phyloP scores from a whole-genome alignment of 2,888 invertebrate genomes.

The Bruchidius siliquastri region DNA sequence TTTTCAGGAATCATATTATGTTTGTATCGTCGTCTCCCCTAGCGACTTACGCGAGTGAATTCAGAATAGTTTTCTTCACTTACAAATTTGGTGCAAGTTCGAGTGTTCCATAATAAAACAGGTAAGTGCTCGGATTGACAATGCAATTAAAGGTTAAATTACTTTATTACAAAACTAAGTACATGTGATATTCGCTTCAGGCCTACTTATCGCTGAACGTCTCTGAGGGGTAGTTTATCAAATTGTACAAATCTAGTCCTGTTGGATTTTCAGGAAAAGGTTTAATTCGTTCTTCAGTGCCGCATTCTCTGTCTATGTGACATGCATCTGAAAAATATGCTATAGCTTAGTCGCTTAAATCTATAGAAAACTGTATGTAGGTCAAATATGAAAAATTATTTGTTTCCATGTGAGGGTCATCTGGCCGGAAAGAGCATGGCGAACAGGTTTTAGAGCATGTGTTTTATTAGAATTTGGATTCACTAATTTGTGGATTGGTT shows the following conservation, averaged over 20 bases:
- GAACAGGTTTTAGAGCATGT: too few species aligned
- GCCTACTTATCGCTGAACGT: conserved; percentile 22
- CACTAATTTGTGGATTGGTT: too few species aligned
- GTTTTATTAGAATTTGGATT: too few species aligned
- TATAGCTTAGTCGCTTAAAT: neutral
- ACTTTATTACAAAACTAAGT: neutral
- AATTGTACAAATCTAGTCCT: conserved; percentile 32
- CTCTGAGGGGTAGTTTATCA: conserved; percentile 27
- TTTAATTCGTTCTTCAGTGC: conserved; percentile 31
- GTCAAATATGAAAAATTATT: neutral
- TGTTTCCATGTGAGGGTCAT: neutral
- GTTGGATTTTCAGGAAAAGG: conserved; percentile 19
- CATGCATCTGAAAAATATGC: conserved; percentile 44
- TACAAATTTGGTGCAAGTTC: neutral
- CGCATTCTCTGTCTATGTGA: conserved; percentile 39
- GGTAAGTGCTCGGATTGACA: neutral
- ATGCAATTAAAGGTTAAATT: neutral
- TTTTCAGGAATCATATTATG: conserved; percentile 5
- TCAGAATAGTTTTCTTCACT: neutral
- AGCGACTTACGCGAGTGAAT: neutral
- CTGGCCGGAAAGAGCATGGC: neutral
- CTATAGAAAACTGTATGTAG: neutral
- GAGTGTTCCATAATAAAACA: neutral
- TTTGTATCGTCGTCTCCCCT: conserved; percentile 7
- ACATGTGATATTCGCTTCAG: neutral